A percentile compares a stretch with the other conserved stretches of the same genome.
Conservation (phyloP, 2,797 vertebrate species). For the Mormyrops boulengeri region DNA sequence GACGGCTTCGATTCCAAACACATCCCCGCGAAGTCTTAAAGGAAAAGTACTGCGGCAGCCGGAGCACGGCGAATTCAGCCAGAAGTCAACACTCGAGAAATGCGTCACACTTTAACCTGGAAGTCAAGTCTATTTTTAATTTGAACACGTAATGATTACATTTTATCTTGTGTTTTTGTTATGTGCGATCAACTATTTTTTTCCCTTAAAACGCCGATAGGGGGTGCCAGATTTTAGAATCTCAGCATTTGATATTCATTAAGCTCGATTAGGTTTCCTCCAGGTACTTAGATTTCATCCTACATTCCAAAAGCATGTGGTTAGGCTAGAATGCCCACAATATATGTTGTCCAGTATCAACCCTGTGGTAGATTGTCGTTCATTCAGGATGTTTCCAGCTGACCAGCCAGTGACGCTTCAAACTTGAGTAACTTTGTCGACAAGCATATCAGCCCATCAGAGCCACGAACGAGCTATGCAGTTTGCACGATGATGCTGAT, state of each 20-base stretch:
- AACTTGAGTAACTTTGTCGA: background rate
- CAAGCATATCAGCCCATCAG: background rate
- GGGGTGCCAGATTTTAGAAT: background rate
- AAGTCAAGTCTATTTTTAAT: background rate
- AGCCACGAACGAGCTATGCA: background rate
- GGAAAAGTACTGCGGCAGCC: background rate
- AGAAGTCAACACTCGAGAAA: background rate
- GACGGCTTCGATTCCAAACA: constrained; percentile 28
- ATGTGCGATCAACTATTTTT: background rate
- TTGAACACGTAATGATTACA: background rate
- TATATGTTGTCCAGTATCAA: background rate
- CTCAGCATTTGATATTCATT: background rate
- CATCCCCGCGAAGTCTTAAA: constrained; percentile 35
- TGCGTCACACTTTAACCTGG: background rate
- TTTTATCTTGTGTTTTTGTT: background rate
- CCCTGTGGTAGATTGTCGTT: background rate
- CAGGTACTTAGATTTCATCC: background rate
- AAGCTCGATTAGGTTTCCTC: background rate
- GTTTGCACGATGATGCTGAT: background rate
- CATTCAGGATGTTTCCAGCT: background rate
- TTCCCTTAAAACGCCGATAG: background rate
- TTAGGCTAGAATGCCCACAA: background rate
- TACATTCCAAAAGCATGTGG: background rate
- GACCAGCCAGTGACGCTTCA: background rate
- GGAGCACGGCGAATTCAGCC: background rate